Percentiles rank a stretch among this genome's conserved stretches.
Conservation (phyloP, 2,113 vertebrate genomes). For the Austrofundulus limnaeus region DNA sequence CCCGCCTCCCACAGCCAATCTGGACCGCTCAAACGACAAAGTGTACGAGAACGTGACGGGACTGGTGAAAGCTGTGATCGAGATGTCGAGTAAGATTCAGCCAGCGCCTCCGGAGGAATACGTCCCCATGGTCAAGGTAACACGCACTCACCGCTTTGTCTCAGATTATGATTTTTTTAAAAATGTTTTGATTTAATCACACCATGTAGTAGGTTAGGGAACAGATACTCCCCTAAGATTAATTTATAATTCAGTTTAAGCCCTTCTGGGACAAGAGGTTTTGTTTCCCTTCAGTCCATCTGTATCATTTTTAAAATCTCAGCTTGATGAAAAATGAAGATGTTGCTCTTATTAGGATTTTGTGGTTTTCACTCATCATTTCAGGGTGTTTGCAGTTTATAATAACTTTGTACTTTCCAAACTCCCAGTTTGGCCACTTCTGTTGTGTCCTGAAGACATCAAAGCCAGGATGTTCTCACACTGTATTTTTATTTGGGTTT, state of each 20-base stretch:
- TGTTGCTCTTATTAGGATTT: accelerated
- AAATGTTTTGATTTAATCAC: no score
- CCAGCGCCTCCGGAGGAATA: conserved; percentile 96
- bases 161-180: background rate
- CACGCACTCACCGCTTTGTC: no score
- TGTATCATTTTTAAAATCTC: background rate
- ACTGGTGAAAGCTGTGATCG: conserved; percentile 96
- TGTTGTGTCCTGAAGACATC: background rate
- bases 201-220: no score
- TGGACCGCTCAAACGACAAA: conserved; percentile 97
- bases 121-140: conserved; percentile 98
- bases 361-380: background rate
- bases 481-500: no score
- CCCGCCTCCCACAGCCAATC: conserved; percentile 94
- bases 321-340: background rate
- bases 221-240: background rate
- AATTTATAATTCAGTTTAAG: background rate
- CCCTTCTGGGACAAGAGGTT: background rate
- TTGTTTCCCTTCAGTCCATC: background rate
- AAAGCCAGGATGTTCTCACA: no score
- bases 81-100: conserved; percentile 99
- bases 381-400: no score
- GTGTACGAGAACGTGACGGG: conserved; percentile 98
- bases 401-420: background rate
- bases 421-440: background rate